These are phyloP conservation scores for Blennius ocellaris DNA, from an alignment of 2,113 vertebrate species.

Conservation along the genomic window DNA sequence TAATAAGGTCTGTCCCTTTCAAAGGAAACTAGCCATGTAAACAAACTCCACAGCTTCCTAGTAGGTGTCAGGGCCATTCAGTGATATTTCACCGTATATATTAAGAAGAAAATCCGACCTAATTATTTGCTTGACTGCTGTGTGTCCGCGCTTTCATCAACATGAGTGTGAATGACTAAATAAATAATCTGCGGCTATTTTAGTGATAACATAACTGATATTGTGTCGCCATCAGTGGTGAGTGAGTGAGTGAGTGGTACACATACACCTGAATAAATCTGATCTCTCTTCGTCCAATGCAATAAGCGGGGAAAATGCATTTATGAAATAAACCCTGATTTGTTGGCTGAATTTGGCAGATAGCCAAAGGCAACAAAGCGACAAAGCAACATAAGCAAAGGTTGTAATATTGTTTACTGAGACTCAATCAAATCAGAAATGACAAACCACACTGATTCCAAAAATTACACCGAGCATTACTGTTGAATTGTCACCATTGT, in stretches of 20 bases:
- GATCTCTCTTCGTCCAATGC: constrained; percentile 62
- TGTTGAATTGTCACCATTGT: constrained; percentile 77
- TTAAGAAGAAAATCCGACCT: constrained; percentile 47
- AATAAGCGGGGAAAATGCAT: constrained; percentile 69
- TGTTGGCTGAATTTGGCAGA: constrained; percentile 74
- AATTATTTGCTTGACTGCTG: constrained; percentile 45
- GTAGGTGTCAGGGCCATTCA: constrained; percentile 56
- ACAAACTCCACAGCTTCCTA: constrained; percentile 54
- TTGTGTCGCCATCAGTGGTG: constrained; percentile 32
- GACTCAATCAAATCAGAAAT: constrained; percentile 82
- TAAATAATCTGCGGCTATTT: background rate
- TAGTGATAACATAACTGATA: constrained; percentile 37
- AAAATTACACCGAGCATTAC: constrained; percentile 76
- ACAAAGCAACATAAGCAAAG: constrained; percentile 77
- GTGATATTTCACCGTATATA: constrained; percentile 53
- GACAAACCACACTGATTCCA: constrained; percentile 78
- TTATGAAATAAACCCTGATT: constrained; percentile 78
- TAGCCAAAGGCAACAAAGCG: constrained; percentile 77
- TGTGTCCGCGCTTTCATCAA: constrained; percentile 39
- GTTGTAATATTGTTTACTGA: constrained; percentile 74
- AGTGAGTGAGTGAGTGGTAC: constrained; percentile 49
- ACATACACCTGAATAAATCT: constrained; percentile 72
- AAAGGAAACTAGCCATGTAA: constrained; percentile 70
- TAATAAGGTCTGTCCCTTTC: constrained; percentile 82
- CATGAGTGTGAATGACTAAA: no score